These are phyloP conservation scores for Leptodirus hochenwartii DNA, from an alignment of 2,888 invertebrate species.

Conservation along the genomic window DNA sequence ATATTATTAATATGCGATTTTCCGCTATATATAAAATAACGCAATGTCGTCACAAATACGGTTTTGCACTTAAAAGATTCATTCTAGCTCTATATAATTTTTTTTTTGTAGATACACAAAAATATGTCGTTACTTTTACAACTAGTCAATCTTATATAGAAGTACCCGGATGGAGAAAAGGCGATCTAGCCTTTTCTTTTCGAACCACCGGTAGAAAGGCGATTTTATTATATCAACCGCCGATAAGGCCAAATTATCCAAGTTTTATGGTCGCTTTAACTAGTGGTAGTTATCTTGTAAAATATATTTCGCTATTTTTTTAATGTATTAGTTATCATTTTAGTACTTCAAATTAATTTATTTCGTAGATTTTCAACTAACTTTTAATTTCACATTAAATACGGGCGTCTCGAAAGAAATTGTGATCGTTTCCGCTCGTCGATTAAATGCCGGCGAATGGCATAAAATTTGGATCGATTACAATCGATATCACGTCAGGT, in stretches of 20 bases:
- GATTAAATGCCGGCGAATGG: constrained; percentile 86
- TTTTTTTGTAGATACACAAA: constrained; percentile 56
- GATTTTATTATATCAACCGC: constrained; percentile 77
- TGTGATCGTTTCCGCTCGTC: constrained; percentile 63
- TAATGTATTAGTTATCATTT: not conserved
- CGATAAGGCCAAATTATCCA: constrained; percentile 73
- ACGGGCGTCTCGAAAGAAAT: constrained; percentile 66
- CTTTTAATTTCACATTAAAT: constrained; percentile 78
- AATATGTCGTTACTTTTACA: constrained; percentile 85
- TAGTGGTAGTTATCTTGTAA: constrained; percentile 35
- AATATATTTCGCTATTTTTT: not conserved
- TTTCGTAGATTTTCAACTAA: constrained; percentile 56
- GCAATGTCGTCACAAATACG: too few species aligned
- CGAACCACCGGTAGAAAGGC: constrained; percentile 81
- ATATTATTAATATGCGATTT: too few species aligned
- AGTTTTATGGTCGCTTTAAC: constrained; percentile 84
- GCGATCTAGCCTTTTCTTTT: constrained; percentile 84
- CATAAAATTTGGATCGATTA: constrained; percentile 93
- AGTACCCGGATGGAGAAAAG: constrained; percentile 85
- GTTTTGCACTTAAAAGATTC: too few species aligned
- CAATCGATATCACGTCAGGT: constrained; percentile 80
- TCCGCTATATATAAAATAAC: too few species aligned
- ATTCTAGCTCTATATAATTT: too few species aligned
- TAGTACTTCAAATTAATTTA: constrained; percentile 5
- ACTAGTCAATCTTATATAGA: constrained; percentile 84